Evolutionary conservation across 2,113 vertebrate genomes (phyloP), one percentile per base, ranked within the genome.

Genomic region (Amphiprion ocellaris): DNA sequence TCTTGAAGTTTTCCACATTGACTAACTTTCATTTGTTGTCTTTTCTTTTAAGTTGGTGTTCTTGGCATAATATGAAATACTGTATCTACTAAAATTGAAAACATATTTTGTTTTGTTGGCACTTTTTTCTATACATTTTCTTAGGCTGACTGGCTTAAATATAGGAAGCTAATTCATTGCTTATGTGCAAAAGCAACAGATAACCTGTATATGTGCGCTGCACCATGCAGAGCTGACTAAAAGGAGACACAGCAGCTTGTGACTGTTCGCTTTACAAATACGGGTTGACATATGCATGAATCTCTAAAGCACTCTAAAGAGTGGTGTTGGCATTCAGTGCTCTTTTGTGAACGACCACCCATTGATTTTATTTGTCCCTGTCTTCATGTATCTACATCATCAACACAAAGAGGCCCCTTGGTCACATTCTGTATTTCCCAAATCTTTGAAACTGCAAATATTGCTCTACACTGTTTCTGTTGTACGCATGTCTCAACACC

Each of bases 381-480:
- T 66, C 23, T 39, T 23, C 3, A 21, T 17, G 16, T n/a, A 58
- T 46, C 47, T 61, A 64, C 14, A 49, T 53, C 58, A 12, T 19
- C 68, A 10, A 44, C 56, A 83, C 80, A 84, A 74, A 77, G 71
- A 50, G 6, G 16, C 44, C 3, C 24, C 8, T 30, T 39, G 50
- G 54, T 30, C 54, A 50, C 0, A 41, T 14, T 77, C 19, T 65
- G 24, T 5, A 9, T 53, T 79, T 86, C 55, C 21, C 23, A 46
- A 62, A 11, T 54, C 54, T 73, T 64, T 72, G 14, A 56, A 49
- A 58, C 44, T 28, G 15, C 19, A 24, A 61, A 55, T 11, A 49
- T 7, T 19, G 21, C 60, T 82, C 65, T 28, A 47, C n/a, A 15
- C 26, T 0, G 3, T 30, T 52, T 21, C 17, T 4, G 24, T 44